phyloP scores from a whole-genome alignment of 2,797 vertebrate species.

The Pipistrellus nathusii region DNA sequence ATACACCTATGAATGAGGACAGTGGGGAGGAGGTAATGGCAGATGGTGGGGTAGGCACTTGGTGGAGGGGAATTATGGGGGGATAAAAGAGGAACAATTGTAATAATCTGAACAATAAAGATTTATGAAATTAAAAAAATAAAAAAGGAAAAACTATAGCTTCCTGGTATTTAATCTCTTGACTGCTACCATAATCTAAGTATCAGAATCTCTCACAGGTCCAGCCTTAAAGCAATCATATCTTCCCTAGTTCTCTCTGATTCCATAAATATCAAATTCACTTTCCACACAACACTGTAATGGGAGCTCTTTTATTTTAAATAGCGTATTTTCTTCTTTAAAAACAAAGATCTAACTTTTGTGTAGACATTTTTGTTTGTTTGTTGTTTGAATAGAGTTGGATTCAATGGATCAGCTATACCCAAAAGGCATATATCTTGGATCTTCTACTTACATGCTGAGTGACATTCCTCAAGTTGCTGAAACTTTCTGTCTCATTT shows the following conservation, averaged over 20 bases:
- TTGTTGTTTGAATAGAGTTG: slow-evolving; percentile 22
- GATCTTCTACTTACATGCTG: not conserved
- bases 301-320: not conserved
- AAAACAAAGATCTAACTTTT: not conserved
- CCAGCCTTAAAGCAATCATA: not conserved
- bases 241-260: not conserved
- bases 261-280: not conserved
- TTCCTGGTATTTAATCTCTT: not conserved
- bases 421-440: not conserved
- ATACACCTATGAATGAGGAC: too few species aligned
- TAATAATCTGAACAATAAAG: too few species aligned
- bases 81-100: too few species aligned
- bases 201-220: not conserved
- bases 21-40: too few species aligned
- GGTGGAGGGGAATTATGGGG: too few species aligned
- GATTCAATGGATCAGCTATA: not conserved
- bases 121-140: too few species aligned
- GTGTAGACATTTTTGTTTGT: not conserved
- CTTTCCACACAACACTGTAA: not conserved
- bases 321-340: slow-evolving; percentile 11
- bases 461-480: not conserved
- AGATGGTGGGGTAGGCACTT: too few species aligned
- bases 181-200: not conserved
- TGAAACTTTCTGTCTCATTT: not conserved
- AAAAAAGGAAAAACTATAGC: not conserved